phyloP scores from a whole-genome alignment of 2,797 vertebrate species.

The Fistularia commersonii region DNA sequence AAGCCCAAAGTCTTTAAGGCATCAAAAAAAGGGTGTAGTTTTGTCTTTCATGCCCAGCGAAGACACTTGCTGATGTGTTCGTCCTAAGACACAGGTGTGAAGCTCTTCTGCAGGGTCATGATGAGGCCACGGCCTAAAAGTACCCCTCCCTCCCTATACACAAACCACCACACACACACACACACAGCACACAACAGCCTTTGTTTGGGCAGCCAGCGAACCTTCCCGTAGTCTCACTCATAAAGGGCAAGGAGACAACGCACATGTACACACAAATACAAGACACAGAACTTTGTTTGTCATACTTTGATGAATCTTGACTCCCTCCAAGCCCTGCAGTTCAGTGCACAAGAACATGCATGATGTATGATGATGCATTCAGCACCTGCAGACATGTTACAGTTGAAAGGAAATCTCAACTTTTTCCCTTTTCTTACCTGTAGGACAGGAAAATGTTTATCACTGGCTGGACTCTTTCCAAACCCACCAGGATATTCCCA shows the following conservation, averaged over 20 bases:
- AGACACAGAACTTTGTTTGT: no score
- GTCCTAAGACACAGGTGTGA: conserved; percentile 50
- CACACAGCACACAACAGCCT: conserved; percentile 42
- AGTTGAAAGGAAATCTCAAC: no score
- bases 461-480: conserved; percentile 2
- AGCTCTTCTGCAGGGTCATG: conserved; percentile 20
- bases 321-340: no score
- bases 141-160: no score
- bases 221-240: conserved; percentile 43
- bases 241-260: no score
- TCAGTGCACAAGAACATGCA: no score
- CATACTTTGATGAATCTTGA: no score
- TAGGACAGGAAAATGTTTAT: conserved; percentile 38
- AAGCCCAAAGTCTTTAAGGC: conserved; percentile 13
- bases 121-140: conserved; percentile 13
- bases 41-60: no score
- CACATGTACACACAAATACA: conserved; percentile 23
- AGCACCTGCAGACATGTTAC: not conserved
- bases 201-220: conserved; percentile 52
- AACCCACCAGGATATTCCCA: conserved; percentile 48
- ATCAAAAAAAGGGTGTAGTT: conserved; percentile 15
- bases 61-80: conserved; percentile 13
- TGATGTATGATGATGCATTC: no score
- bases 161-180: not conserved
- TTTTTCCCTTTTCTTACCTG: conserved; percentile 33